Base-by-base conservation (phyloP, 35 echinoderm and acorn worm species). In the Diadema setosum region DNA sequence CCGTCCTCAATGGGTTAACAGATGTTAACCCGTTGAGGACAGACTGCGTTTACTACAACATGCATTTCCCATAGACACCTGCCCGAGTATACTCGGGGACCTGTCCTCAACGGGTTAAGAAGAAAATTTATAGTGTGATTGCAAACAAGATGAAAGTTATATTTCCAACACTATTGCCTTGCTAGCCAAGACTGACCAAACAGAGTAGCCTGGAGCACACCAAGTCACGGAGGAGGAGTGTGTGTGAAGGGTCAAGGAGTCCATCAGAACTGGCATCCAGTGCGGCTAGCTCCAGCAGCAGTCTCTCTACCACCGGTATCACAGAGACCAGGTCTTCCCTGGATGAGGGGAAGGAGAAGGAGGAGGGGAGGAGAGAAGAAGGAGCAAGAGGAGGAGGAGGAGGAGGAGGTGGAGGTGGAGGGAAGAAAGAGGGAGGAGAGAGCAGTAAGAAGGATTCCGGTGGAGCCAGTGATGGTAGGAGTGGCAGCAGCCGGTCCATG, bases 401-500 rank as follows among this genome's bases (percentile, higher is more conserved):
- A 55, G 43, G 61, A 65, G 36, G 61, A 65, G 36, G 17, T 11
- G 3, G 8, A 5, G 58, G 30, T 20, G 18, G 58, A 4, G 36
- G 23, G 16, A 31, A 17, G 15, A 33, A 65, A 65, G 61, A 65
- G 25, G 61, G 36, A 33, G 27, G 36, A 8, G 21, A 31, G 61
- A 31, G 36, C 6, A 24, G 16, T 14, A 17, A 31, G 49, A 55
- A 55, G 61, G 36, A 65, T 25, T 32, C 26, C 23, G 32, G 58
- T 26, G 32, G 58, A n/a, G n/a, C n/a, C n/a, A n/a, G 14, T 55
- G 49, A 16, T 55, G 21, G 21, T n/a, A 67, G 27, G 18, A 15
- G 29, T 31, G 30, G 40, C 9, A 78, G 73, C 39, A 91, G 90
- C 40, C 81, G 59, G 3, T 90, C 70, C 42, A 88, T 94, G 46